Evolutionary conservation across 1,140 invertebrate species (phyloP).

Genomic region (Bombyx mori): DNA sequence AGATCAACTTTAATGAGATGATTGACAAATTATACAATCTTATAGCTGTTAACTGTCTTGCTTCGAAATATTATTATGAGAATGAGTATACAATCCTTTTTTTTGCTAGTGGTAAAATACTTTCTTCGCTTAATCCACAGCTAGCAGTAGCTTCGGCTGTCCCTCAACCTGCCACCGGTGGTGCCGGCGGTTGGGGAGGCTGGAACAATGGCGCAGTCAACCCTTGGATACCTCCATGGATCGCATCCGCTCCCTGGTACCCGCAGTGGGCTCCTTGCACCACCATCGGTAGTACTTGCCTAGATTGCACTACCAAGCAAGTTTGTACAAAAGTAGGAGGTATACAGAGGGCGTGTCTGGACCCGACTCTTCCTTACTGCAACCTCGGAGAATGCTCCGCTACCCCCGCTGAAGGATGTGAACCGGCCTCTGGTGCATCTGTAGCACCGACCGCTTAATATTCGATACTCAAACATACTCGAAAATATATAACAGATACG

Average conservation of each 20-base stretch:
- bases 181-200: slow-evolving; percentile 13
- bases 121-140: slow-evolving; percentile 11
- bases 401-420: slow-evolving; percentile 48
- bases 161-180: slow-evolving; percentile 23
- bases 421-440: slow-evolving; percentile 13
- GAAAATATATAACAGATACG: too few species aligned
- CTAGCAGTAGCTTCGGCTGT: slow-evolving; percentile 29
- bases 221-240: slow-evolving; percentile 50
- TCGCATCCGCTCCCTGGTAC: slow-evolving; percentile 38
- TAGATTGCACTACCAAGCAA: slow-evolving; percentile 46
- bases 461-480: too few species aligned
- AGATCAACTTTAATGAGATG: too few species aligned
- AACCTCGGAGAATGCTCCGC: slow-evolving; percentile 55
- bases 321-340: slow-evolving; percentile 55
- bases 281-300: slow-evolving; percentile 35
- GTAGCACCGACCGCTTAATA: slow-evolving; percentile 10
- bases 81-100: too few species aligned
- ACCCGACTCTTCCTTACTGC: slow-evolving; percentile 52
- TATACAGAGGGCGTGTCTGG: slow-evolving; percentile 38
- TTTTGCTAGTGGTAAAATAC: too few species aligned
- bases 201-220: slow-evolving; percentile 22
- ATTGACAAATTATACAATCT: too few species aligned
- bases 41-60: too few species aligned
- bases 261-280: slow-evolving; percentile 51
- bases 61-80: too few species aligned